A percentile compares a stretch with the other conserved stretches of the same genome.
Evolutionary conservation across 1,140 invertebrate genomes (phyloP).

Genomic region (Phenacoccus solenopsis): DNA sequence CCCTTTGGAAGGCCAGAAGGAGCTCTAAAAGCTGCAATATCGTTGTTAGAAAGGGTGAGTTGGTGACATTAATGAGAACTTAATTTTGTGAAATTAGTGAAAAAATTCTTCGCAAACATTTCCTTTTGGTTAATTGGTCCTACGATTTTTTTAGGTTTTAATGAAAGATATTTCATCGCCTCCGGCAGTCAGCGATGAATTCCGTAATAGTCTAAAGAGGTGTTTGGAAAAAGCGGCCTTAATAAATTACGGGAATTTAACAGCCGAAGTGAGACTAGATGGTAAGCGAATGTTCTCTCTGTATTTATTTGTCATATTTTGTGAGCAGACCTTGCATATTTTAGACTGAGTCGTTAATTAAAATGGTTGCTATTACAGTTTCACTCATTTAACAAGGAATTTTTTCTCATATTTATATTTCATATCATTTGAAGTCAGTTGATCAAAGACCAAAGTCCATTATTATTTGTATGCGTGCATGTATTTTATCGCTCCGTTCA

Average conservation of each 20-base stretch:
- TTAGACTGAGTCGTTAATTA: too few relatives aligned
- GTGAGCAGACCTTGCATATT: not conserved
- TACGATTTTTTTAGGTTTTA: constrained; percentile 55
- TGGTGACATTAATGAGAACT: too few relatives aligned
- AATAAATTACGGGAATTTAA: constrained; percentile 92
- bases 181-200: constrained; percentile 85
- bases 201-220: constrained; percentile 87
- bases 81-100: too few relatives aligned
- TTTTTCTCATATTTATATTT: too few relatives aligned
- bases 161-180: constrained; percentile 99
- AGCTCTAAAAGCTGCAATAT: constrained; percentile 88
- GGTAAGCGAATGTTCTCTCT: constrained; percentile 41
- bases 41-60: constrained; percentile 78
- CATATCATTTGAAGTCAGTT: too few relatives aligned
- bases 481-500: too few relatives aligned
- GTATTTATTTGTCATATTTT: not conserved
- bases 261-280: constrained; percentile 95
- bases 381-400: too few relatives aligned
- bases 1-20: constrained; percentile 98
- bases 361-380: too few relatives aligned
- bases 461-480: too few relatives aligned
- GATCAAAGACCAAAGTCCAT: too few relatives aligned
- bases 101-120: too few relatives aligned
- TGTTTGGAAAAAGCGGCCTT: constrained; percentile 95
- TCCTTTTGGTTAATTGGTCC: too few relatives aligned